These are phyloP conservation scores for Sebastiscus tertius DNA, from an alignment of 2,797 vertebrate species.

Conservation along the genomic window DNA sequence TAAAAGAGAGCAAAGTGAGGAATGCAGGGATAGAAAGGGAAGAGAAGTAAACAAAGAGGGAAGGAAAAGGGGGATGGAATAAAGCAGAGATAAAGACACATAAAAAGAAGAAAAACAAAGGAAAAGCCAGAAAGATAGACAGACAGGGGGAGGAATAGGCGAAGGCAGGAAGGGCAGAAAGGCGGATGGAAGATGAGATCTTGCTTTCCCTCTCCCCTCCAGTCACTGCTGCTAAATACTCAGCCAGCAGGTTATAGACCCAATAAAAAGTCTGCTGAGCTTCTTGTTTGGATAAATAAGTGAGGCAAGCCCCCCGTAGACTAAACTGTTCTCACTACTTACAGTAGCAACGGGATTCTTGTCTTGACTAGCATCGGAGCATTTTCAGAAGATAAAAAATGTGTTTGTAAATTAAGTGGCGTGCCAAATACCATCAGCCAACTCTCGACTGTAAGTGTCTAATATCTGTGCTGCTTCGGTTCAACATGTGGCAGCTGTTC, in stretches of 20 bases:
- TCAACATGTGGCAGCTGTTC: background rate
- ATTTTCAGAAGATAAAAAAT: background rate
- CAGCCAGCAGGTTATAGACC: conserved; percentile 28
- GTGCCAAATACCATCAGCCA: background rate
- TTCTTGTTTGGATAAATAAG: conserved; percentile 37
- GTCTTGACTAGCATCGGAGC: background rate
- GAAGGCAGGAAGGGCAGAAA: background rate
- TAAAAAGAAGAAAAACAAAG: background rate
- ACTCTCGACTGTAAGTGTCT: background rate
- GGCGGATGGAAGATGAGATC: background rate
- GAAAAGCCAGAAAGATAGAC: too few relatives aligned
- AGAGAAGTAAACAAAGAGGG: background rate
- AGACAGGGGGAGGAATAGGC: background rate
- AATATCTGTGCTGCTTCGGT: background rate
- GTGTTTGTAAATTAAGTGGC: background rate
- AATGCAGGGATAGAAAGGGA: background rate
- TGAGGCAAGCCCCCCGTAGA: background rate
- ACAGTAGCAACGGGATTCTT: background rate
- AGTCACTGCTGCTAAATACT: conserved; percentile 11
- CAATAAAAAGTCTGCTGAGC: conserved; percentile 47
- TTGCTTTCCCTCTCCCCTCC: background rate
- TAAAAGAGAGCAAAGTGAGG: background rate
- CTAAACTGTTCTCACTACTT: conserved; percentile 26
- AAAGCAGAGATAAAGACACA: background rate
- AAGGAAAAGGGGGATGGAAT: background rate